Evolutionary conservation across 2,797 vertebrate genomes (phyloP).

Genomic region (Psittacula derbiana): DNA sequence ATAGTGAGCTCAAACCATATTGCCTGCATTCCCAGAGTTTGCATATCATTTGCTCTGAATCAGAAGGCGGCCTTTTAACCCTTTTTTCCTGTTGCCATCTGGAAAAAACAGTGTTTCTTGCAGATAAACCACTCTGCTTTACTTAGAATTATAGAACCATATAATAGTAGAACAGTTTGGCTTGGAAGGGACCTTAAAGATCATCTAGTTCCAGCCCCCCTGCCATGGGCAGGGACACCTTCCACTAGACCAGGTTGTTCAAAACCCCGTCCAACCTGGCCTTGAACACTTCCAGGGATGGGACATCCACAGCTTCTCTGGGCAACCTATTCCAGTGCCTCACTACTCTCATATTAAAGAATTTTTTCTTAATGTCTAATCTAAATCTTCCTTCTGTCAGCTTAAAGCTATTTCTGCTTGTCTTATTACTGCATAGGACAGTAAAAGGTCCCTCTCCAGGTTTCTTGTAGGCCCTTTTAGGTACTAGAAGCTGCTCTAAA

Average conservation of each 20-base stretch:
- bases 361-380: background rate
- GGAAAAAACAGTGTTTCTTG: background rate
- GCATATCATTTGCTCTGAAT: background rate
- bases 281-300: background rate
- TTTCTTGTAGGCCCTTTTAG: background rate
- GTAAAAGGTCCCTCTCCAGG: background rate
- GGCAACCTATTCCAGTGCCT: background rate
- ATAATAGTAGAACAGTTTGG: background rate
- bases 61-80: background rate
- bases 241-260: background rate
- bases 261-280: background rate
- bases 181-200: background rate
- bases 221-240: background rate
- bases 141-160: background rate
- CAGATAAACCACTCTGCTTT: background rate
- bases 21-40: background rate
- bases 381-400: background rate
- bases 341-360: background rate
- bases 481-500: background rate
- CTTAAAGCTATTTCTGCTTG: background rate
- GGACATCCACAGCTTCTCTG: background rate
- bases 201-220: background rate
- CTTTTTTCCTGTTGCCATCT: background rate
- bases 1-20: background rate
- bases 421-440: background rate